Evolutionary conservation across 2,797 vertebrate species (phyloP).

Genomic region (Lates japonicus): DNA sequence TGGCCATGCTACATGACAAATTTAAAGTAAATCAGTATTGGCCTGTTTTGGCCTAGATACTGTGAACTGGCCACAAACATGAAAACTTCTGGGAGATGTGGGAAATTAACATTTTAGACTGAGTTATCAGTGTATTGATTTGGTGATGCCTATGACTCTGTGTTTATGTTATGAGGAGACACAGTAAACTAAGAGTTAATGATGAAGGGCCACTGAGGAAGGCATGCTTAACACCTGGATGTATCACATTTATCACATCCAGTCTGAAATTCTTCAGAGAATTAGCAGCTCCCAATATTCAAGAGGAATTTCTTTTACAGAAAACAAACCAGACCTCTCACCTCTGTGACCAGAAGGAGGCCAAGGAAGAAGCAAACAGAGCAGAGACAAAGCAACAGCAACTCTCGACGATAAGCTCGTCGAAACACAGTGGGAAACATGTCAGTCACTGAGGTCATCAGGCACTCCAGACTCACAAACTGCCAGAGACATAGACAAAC

Average conservation of each 20-base stretch:
- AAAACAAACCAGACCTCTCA: constrained; percentile 63
- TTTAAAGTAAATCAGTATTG: not conserved
- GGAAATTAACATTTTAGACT: no score
- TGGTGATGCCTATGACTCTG: no score
- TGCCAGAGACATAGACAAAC: constrained; percentile 58
- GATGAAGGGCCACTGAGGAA: no score
- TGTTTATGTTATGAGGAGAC: no score
- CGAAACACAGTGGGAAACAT: constrained; percentile 90
- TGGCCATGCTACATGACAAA: not conserved
- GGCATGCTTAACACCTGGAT: no score
- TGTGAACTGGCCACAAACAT: not conserved
- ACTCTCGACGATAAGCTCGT: constrained; percentile 87
- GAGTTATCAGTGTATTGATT: no score
- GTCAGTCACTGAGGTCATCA: constrained; percentile 92
- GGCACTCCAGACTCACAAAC: constrained; percentile 94
- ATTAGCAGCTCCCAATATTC: no score
- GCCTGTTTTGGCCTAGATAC: not conserved
- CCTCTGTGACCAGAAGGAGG: constrained; percentile 91
- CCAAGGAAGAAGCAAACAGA: constrained; percentile 88
- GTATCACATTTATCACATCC: no score
- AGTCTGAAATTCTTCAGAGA: no score
- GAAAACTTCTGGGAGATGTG: not conserved
- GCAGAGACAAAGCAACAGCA: constrained; percentile 89
- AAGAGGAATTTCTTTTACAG: no score
- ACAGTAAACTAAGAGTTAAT: no score